These are phyloP conservation scores for Platorchestia sp. DNA, from an alignment of 1,140 invertebrate genomes.

Conservation along the genomic window DNA sequence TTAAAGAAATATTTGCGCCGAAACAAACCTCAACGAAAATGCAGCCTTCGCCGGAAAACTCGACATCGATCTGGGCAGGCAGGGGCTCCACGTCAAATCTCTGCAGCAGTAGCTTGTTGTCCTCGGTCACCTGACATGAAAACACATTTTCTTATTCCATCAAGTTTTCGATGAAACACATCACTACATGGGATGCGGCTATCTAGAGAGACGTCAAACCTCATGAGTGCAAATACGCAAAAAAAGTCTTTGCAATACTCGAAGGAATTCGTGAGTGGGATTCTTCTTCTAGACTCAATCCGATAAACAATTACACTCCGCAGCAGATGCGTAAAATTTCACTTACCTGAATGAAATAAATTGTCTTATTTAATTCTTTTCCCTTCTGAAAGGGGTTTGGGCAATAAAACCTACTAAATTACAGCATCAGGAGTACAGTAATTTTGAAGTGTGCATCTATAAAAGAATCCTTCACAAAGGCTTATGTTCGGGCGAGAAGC, in stretches of 20 bases:
- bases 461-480: too few relatives aligned
- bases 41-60: constrained; percentile 25
- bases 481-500: too few relatives aligned
- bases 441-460: too few relatives aligned
- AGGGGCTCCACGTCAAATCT: background rate
- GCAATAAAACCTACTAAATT: too few relatives aligned
- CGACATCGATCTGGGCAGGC: background rate
- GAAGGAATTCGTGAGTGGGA: background rate
- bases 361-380: too few relatives aligned
- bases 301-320: background rate
- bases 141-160: background rate
- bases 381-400: too few relatives aligned
- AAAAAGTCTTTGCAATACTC: background rate
- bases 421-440: too few relatives aligned
- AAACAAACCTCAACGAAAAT: constrained; percentile 33
- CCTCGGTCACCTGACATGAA: constrained; percentile 6
- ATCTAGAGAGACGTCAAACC: background rate
- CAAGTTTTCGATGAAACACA: background rate
- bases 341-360: too few relatives aligned
- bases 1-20: background rate
- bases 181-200: background rate
- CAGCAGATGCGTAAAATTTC: too few relatives aligned
- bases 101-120: constrained; percentile 45
- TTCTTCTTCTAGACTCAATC: background rate
- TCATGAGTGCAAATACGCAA: background rate